phyloP scores from a whole-genome alignment of 1,140 invertebrate genomes.

The Drosophila parabipectinata region DNA sequence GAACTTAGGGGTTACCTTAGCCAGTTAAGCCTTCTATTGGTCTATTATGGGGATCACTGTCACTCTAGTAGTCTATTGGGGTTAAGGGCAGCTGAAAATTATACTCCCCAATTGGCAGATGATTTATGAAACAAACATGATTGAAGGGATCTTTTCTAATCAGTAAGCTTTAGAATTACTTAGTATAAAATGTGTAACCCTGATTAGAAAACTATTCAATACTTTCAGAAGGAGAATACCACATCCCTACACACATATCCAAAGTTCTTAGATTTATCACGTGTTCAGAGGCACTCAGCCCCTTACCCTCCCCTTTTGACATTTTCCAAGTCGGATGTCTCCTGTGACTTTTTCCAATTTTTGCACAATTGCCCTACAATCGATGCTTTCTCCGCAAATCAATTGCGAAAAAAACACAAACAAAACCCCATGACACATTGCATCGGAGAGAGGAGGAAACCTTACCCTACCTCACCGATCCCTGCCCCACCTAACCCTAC shows the following conservation, averaged over 20 bases:
- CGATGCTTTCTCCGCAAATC: constrained; percentile 82
- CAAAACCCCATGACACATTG: constrained; percentile 81
- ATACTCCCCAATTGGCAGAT: not conserved
- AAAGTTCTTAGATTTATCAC: constrained; percentile 28
- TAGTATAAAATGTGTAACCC: too few relatives aligned
- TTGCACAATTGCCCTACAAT: constrained; percentile 81
- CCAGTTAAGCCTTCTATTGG: constrained; percentile 31
- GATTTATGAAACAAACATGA: too few relatives aligned
- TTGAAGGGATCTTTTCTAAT: too few relatives aligned
- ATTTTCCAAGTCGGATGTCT: constrained; percentile 38
- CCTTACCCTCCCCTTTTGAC: constrained; percentile 55
- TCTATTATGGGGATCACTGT: constrained; percentile 24
- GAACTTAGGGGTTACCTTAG: constrained; percentile 5
- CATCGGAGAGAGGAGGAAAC: constrained; percentile 44
- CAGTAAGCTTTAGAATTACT: too few relatives aligned
- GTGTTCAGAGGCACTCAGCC: constrained; percentile 12
- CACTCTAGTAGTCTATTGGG: constrained; percentile 12
- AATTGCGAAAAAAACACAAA: constrained; percentile 81
- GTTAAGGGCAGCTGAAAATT: not conserved
- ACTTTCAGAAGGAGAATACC: too few relatives aligned
- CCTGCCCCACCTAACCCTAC: constrained; percentile 47
- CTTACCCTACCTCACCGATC: constrained; percentile 65
- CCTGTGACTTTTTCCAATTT: constrained; percentile 79
- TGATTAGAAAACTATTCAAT: too few relatives aligned
- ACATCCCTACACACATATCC: not conserved